These are phyloP conservation scores for Acrocephalus arundinaceus DNA, from an alignment of 2,113 vertebrate species.

Conservation along the genomic window DNA sequence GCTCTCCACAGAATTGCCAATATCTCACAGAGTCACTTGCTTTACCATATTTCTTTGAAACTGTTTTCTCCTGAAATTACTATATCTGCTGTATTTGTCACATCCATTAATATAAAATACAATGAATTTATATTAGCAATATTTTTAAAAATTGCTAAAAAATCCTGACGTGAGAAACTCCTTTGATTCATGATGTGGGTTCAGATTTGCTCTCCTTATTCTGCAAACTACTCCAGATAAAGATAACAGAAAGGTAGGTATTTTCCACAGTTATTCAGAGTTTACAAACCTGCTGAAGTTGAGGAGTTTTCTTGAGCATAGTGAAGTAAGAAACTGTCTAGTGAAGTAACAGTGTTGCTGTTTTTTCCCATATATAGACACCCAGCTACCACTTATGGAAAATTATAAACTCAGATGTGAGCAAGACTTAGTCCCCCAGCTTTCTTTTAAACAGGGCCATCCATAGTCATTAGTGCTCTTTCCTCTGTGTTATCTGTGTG, in stretches of 20 bases:
- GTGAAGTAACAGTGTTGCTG: neutral
- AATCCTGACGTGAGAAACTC: neutral
- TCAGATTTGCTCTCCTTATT: neutral
- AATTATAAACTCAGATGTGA: slow-evolving; percentile 14
- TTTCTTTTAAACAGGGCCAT: slow-evolving; percentile 21
- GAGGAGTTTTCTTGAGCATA: neutral
- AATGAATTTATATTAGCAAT: slow-evolving; percentile 19
- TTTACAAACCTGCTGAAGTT: neutral
- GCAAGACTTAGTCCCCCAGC: neutral
- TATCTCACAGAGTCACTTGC: slow-evolving; percentile 31
- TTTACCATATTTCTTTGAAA: slow-evolving; percentile 51
- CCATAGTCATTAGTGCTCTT: neutral
- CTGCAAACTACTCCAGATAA: neutral
- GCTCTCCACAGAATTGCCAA: slow-evolving; percentile 24
- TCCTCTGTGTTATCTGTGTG: neutral
- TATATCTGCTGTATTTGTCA: slow-evolving; percentile 33
- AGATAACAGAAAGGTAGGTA: neutral
- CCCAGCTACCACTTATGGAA: neutral
- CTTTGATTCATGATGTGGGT: neutral
- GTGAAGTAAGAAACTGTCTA: neutral
- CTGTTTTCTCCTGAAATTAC: slow-evolving; percentile 40
- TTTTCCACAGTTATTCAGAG: neutral
- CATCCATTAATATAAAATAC: slow-evolving; percentile 28
- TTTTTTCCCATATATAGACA: neutral
- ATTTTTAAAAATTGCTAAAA: neutral